Base-by-base conservation (phyloP, 2,113 vertebrate genomes). In the Parotia lawesii region DNA sequence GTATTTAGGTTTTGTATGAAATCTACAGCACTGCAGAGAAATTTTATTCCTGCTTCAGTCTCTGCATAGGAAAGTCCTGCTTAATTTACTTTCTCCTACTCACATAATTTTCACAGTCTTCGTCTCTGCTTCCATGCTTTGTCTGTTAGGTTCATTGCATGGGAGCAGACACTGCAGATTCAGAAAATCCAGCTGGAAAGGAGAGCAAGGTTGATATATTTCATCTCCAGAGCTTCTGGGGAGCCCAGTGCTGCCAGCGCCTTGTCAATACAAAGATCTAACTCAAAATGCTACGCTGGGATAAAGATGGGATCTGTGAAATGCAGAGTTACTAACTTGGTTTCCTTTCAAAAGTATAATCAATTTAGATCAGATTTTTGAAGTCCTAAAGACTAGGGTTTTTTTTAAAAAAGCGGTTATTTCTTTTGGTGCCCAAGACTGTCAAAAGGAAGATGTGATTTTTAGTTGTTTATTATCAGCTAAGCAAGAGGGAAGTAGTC, bases 61-160 rank as follows among this genome's bases (percentile, higher is more conserved):
- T 70, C 23, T 53, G 29, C 37, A 29, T 78, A 22, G 50, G 28
- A 60, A 45, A 37, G 37, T 50, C 60, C 33, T 73, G 42, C 38
- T 79, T 91, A 78, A 89, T 85, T 91, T 85, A 48, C 58, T 85
- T 91, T 85, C 35, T 89, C 66, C 65, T 86, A 38, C 28, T 78
- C 38, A 19, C 75, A 19, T 15, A n/a, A 58, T 73, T 66, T 87
- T 89, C 14, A 27, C 15, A 61, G n/a, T 51, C 65, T 80, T 94
- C 45, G 61, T 54, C 38, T 70, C 84, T 89, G 29, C 38, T 60
- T 74, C 76, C 11, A n/a, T 58, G 87, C 71, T 67, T 75, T 86
- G 57, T 64, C 18, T 25, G n/a, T 90, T 57, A 79, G 57, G 33
- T 70, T 73, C 38, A 7, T 27, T 56, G 64, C 4, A 6, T 62